These are phyloP conservation scores for Mesochorus sp. DNA, from an alignment of 2,888 invertebrate species.

Conservation along the genomic window DNA sequence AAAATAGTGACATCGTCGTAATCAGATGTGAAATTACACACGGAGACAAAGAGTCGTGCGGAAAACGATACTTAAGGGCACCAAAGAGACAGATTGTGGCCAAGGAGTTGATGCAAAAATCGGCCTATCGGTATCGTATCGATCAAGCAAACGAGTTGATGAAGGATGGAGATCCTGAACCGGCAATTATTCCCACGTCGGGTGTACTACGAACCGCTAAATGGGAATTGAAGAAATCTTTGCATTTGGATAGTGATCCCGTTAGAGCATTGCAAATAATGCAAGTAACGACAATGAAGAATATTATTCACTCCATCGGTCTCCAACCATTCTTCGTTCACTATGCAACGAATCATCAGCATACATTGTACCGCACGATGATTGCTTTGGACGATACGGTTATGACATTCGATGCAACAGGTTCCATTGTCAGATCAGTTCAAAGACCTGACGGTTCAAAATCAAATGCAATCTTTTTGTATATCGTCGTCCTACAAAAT, in stretches of 20 bases:
- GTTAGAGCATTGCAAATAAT: constrained; percentile 39
- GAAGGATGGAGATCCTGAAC: constrained; percentile 58
- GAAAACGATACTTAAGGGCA: constrained; percentile 54
- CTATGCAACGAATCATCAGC: constrained; percentile 54
- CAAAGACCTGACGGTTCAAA: constrained; percentile 12
- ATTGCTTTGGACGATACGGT: constrained; percentile 11
- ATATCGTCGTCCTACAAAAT: constrained; percentile 42
- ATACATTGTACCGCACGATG: constrained; percentile 32
- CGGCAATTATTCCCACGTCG: constrained; percentile 37
- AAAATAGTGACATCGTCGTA: background rate
- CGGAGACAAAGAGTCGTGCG: constrained; percentile 11
- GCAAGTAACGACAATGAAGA: background rate
- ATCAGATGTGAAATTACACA: background rate
- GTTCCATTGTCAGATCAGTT: constrained; percentile 35
- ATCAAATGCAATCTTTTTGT: constrained; percentile 52
- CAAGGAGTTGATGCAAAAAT: constrained; percentile 35
- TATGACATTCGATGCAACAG: constrained; percentile 60
- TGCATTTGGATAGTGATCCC: constrained; percentile 41
- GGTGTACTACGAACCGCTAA: constrained; percentile 41
- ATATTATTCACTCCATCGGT: constrained; percentile 45
- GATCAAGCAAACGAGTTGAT: constrained; percentile 56
- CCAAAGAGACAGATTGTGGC: constrained; percentile 39
- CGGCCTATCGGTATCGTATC: constrained; percentile 55
- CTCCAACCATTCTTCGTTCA: constrained; percentile 53
- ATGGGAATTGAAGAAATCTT: constrained; percentile 8